phyloP scores from a whole-genome alignment of 2,113 vertebrate species.

The Pipra filicauda region DNA sequence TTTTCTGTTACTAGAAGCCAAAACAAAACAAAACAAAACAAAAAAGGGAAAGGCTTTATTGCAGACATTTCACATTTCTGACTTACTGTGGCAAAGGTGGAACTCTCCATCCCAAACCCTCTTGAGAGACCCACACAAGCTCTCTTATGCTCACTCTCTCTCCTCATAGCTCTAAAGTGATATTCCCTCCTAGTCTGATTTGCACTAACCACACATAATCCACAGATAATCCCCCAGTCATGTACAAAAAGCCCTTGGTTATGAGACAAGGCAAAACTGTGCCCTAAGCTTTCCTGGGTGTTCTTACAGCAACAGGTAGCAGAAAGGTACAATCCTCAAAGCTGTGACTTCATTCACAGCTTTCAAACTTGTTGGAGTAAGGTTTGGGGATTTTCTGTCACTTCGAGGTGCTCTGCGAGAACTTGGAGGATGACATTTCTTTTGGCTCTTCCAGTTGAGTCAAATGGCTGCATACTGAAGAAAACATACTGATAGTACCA shows the following conservation, averaged over 20 bases:
- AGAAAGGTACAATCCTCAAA: background rate
- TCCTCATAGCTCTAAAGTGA: background rate
- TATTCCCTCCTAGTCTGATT: background rate
- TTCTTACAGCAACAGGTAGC: background rate
- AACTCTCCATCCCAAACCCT: background rate
- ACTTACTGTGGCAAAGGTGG: background rate
- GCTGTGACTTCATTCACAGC: background rate
- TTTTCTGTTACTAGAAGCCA: background rate
- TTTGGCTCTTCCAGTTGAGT: background rate
- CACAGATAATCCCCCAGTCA: background rate
- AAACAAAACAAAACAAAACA: background rate
- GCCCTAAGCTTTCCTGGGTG: background rate
- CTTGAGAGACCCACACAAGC: background rate
- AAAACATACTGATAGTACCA: accelerated
- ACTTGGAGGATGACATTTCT: background rate
- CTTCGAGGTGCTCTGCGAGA: background rate
- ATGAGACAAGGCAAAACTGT: background rate
- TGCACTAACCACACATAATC: background rate
- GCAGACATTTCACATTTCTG: background rate
- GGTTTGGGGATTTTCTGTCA: background rate
- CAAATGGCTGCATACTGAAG: background rate
- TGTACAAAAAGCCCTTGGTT: background rate
- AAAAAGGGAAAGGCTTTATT: background rate
- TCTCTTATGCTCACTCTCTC: background rate
- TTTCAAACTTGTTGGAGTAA: background rate